Conservation (phyloP, 2,797 vertebrate species). For the Tachyglossus aculeatus region DNA sequence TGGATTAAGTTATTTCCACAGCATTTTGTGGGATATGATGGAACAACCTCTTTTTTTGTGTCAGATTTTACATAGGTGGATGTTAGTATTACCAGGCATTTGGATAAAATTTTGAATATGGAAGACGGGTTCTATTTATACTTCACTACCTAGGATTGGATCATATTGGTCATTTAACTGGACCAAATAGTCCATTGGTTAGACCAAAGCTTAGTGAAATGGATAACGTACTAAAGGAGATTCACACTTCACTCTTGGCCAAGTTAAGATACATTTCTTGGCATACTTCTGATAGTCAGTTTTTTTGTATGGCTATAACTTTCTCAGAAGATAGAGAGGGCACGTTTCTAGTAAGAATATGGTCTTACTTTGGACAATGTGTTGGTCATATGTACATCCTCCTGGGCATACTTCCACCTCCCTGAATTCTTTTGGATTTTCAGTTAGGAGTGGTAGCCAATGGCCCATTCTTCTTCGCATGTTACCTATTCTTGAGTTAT, state of each 20-base stretch:
- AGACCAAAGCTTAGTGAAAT: slow-evolving; percentile 93
- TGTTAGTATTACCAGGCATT: slow-evolving; percentile 92
- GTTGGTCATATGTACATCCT: too few species aligned
- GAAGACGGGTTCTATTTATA: slow-evolving; percentile 92
- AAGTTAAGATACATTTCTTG: slow-evolving; percentile 79
- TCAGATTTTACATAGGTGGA: slow-evolving; percentile 98
- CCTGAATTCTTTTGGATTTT: too few species aligned
- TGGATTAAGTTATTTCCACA: too few species aligned
- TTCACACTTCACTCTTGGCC: slow-evolving; percentile 84
- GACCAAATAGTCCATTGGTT: slow-evolving; percentile 88
- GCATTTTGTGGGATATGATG: slow-evolving; percentile 92
- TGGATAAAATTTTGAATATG: slow-evolving; percentile 87
- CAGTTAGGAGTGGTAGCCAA: too few species aligned
- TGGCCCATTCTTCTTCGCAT: too few species aligned
- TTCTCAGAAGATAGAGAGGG: too few species aligned
- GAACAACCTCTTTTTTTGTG: slow-evolving; percentile 95
- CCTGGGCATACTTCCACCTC: too few species aligned
- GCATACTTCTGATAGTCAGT: too few species aligned
- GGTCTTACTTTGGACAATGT: too few species aligned
- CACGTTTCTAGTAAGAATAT: too few species aligned
- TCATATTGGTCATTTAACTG: slow-evolving; percentile 94
- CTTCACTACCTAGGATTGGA: slow-evolving; percentile 95
- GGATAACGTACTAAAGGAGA: slow-evolving; percentile 90
- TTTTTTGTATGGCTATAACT: too few species aligned
- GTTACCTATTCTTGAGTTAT: too few species aligned